Conservation (phyloP, 1,140 invertebrate genomes). For the Drosophila kanapiae region DNA sequence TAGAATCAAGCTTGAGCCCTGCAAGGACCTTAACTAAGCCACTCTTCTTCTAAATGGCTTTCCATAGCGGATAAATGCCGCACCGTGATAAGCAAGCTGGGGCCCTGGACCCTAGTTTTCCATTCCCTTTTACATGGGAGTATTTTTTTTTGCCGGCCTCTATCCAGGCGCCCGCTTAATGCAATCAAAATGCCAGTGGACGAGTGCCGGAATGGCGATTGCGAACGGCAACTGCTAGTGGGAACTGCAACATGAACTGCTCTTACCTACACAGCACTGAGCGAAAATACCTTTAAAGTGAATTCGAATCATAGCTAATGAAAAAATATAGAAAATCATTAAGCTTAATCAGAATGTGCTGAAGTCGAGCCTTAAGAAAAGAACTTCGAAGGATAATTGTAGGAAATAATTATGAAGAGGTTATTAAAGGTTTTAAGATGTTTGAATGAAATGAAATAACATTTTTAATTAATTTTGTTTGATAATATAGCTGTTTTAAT, state of each 20-base stretch:
- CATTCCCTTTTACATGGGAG: slow-evolving; percentile 10
- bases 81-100: slow-evolving; percentile 21
- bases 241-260: slow-evolving; percentile 10
- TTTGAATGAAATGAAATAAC: too few species aligned
- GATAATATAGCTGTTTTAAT: too few species aligned
- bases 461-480: too few species aligned
- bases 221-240: slow-evolving; percentile 4
- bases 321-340: too few species aligned
- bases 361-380: too few species aligned
- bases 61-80: slow-evolving; percentile 18
- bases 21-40: slow-evolving; percentile 13
- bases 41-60: slow-evolving; percentile 17
- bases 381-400: too few species aligned
- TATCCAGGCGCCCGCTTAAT: slow-evolving; percentile 45
- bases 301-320: too few species aligned
- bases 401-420: too few species aligned
- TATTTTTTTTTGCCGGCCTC: slow-evolving; percentile 14
- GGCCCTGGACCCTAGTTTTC: not conserved
- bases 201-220: slow-evolving; percentile 45
- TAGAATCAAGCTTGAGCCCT: not conserved
- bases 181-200: slow-evolving; percentile 57
- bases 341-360: too few species aligned
- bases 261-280: slow-evolving; percentile 7
- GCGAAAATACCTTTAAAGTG: not conserved
- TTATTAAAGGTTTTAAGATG: too few species aligned